phyloP scores from a whole-genome alignment of 2,797 vertebrate genomes.

The Danionella dracula region DNA sequence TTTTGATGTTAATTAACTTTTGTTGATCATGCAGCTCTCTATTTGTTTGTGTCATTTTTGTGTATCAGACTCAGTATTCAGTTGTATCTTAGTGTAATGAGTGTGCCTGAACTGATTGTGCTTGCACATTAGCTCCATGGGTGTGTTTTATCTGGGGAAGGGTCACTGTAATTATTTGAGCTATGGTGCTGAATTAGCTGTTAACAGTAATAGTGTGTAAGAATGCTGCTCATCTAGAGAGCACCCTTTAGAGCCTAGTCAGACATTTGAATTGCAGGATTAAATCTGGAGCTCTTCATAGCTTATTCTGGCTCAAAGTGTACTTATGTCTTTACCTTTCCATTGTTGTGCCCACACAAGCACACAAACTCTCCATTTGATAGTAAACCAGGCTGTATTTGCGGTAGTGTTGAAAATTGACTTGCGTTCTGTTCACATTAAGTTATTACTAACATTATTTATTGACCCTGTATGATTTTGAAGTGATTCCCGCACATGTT shows the following conservation, averaged over 20 bases:
- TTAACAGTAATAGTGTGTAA: neutral
- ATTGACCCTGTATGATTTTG: too few species aligned
- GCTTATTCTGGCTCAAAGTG: neutral
- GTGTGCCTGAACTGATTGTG: too few species aligned
- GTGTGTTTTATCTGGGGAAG: neutral
- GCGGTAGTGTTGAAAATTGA: too few species aligned
- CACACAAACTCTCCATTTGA: neutral
- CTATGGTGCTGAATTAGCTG: neutral
- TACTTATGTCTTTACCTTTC: neutral
- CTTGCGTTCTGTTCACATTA: too few species aligned
- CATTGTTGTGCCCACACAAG: neutral
- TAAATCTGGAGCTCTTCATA: neutral
- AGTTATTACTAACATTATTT: too few species aligned
- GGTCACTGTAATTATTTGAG: neutral
- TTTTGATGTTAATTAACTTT: too few species aligned
- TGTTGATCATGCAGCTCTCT: too few species aligned
- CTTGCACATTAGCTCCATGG: too few species aligned
- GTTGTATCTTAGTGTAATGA: too few species aligned
- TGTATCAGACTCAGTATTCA: too few species aligned
- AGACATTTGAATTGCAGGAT: neutral
- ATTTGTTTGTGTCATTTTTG: too few species aligned
- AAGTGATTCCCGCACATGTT: too few species aligned
- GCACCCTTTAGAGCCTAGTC: neutral
- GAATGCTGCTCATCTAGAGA: neutral
- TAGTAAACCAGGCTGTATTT: neutral